Evolutionary conservation across 2,113 vertebrate genomes (phyloP).

Genomic region (Paralichthys olivaceus): DNA sequence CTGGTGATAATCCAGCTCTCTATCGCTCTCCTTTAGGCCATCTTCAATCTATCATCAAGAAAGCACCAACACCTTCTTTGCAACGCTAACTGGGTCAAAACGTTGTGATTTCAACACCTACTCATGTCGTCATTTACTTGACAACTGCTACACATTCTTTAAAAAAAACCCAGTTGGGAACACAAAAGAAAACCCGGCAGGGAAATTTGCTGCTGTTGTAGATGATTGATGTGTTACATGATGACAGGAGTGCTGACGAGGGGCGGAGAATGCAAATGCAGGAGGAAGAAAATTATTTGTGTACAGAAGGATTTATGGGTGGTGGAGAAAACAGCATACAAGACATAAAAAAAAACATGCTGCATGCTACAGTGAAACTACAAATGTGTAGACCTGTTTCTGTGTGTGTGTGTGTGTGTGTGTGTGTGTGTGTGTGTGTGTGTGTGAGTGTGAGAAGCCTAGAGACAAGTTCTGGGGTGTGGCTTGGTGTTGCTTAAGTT

Average conservation of each 20-base stretch:
- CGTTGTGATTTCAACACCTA: background rate
- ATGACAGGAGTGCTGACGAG: too few relatives aligned
- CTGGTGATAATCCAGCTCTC: constrained; percentile 2
- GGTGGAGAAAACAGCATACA: background rate
- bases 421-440: constrained; percentile 8
- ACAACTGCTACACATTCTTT: background rate
- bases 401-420: constrained; percentile 14
- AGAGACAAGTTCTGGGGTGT: constrained; percentile 58
- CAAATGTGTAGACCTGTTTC: background rate
- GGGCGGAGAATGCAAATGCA: background rate
- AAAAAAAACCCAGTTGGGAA: background rate
- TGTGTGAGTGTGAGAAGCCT: constrained; percentile 28
- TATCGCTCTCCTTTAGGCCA: background rate
- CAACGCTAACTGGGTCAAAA: constrained; percentile 48
- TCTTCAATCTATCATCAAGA: constrained; percentile 22
- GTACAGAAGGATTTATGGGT: background rate
- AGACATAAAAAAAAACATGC: background rate
- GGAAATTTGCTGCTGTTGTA: background rate
- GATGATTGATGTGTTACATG: background rate
- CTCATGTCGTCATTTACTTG: background rate
- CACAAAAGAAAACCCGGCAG: background rate
- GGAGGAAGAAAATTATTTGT: background rate
- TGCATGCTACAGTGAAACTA: background rate
- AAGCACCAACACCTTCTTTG: constrained; percentile 18
- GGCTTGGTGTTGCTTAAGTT: constrained; percentile 51